Evolutionary conservation across 2,113 vertebrate genomes (phyloP).

Genomic region (Nothocercus julius): DNA sequence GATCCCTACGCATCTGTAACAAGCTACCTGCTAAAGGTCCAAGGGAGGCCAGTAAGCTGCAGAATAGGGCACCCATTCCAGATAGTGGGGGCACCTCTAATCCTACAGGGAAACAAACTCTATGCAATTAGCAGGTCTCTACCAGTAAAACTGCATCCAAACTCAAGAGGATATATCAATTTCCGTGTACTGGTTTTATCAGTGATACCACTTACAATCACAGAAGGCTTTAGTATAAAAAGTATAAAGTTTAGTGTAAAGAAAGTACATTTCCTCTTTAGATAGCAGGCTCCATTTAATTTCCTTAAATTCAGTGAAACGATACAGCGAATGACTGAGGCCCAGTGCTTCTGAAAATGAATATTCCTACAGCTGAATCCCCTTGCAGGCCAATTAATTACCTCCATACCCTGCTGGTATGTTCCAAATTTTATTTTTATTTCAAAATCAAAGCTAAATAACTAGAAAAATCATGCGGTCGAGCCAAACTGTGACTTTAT

Average conservation of each 20-base stretch:
- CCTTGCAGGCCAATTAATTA: constrained; percentile 37
- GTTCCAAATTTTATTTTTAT: constrained; percentile 56
- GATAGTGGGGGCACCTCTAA: not conserved
- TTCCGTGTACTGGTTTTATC: not conserved
- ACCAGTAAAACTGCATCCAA: not conserved
- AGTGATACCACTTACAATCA: not conserved
- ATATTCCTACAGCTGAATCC: not conserved
- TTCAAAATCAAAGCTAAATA: constrained; percentile 64
- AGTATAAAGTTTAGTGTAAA: not conserved
- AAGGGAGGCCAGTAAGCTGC: not conserved
- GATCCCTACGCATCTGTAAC: not conserved
- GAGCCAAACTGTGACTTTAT: constrained; percentile 59
- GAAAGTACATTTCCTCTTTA: not conserved
- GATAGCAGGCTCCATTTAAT: not conserved
- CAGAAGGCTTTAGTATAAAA: not conserved
- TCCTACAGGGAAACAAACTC: not conserved
- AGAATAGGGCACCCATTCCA: not conserved
- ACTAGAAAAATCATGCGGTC: constrained; percentile 46
- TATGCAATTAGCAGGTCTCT: not conserved
- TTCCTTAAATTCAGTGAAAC: constrained; percentile 2
- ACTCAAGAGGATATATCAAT: not conserved
- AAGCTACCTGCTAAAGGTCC: fast-evolving
- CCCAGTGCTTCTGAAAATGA: not conserved
- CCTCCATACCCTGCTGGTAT: not conserved
- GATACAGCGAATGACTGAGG: not conserved